Evolutionary conservation across 1,140 invertebrate genomes (phyloP).

Genomic region (Anoplolepis gracilipes): DNA sequence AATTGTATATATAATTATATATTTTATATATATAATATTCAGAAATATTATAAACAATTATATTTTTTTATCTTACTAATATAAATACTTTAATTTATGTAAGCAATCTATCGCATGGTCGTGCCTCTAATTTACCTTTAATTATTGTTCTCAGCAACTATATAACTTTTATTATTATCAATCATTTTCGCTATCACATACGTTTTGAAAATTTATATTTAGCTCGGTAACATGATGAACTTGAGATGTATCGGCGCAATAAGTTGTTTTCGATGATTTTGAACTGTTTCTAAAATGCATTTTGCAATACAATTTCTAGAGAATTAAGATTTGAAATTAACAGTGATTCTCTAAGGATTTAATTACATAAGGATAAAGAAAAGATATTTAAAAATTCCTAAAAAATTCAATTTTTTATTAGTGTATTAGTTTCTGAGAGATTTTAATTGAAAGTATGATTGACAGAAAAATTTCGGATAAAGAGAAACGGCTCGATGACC

Average conservation of each 20-base stretch:
- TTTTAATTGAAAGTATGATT: too few relatives aligned
- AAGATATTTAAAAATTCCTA: too few relatives aligned
- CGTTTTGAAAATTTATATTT: slow-evolving; percentile 81
- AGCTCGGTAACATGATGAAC: slow-evolving; percentile 65
- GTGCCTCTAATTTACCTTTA: background rate
- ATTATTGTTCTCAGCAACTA: background rate
- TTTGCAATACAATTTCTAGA: background rate
- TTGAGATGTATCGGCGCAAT: slow-evolving; percentile 64
- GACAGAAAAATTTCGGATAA: too few relatives aligned
- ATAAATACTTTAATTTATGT: slow-evolving; percentile 4
- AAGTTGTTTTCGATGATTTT: background rate
- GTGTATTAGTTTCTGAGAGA: too few relatives aligned
- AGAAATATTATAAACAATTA: background rate
- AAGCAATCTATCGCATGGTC: background rate
- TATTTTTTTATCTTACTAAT: background rate
- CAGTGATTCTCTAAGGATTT: background rate
- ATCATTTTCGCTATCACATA: slow-evolving; percentile 15
- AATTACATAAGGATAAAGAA: background rate
- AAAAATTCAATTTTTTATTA: too few relatives aligned
- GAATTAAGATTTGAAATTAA: background rate
- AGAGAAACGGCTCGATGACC: too few relatives aligned
- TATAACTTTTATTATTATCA: slow-evolving; percentile 21
- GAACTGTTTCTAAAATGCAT: background rate
- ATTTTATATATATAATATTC: slow-evolving; percentile 8
- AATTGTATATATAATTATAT: too few relatives aligned